Base-by-base conservation (phyloP, 1,140 invertebrate species). In the Prorops nasuta region DNA sequence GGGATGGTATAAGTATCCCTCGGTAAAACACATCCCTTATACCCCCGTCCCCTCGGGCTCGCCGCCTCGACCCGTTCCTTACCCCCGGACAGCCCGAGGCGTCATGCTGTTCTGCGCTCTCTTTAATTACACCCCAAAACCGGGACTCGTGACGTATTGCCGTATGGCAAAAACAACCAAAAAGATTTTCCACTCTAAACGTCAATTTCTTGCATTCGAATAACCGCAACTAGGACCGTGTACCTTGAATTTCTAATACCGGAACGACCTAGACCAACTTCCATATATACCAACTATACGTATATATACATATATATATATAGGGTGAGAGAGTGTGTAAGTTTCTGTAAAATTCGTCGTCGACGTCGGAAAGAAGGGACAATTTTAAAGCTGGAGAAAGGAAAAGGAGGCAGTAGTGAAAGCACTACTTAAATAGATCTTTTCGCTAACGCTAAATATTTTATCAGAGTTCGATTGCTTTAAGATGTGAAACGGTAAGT, bases 21-120 rank as follows among this genome's bases (percentile, higher is more conserved):
- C 64, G 66, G 63, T 72, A 74, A 73, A 76, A 72, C 71, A 76
- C 72, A 69, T 74, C 72, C 70, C 73, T 74, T 74, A 74, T 69
- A 70, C 67, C 71, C 60, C 60, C 59, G 58, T 54, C 63, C 64
- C 52, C 46, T 46, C 60, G 15, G 53, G 21, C 20, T 24, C 35
- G 42, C 37, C 39, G 44, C 57, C 53, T 62, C 60, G 49, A 53
- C 47, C 65, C 60, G 57, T 59, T 68, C 65, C 68, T 66, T 69
- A 69, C 59, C 47, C 60, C 52, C 51, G 38, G 56, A 45, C 56
- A 51, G 60, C 63, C 58, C 61, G 60, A 67, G 67, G 72, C 72
- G 72, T 76, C 74, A 76, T 69, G 66, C 67, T 72, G 74, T 69
- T 71, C 59, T 65, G 60, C 59, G 71, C 71, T 72, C 69, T 77